phyloP scores from a whole-genome alignment of 1,140 invertebrate species.

The Neelides sp. region DNA sequence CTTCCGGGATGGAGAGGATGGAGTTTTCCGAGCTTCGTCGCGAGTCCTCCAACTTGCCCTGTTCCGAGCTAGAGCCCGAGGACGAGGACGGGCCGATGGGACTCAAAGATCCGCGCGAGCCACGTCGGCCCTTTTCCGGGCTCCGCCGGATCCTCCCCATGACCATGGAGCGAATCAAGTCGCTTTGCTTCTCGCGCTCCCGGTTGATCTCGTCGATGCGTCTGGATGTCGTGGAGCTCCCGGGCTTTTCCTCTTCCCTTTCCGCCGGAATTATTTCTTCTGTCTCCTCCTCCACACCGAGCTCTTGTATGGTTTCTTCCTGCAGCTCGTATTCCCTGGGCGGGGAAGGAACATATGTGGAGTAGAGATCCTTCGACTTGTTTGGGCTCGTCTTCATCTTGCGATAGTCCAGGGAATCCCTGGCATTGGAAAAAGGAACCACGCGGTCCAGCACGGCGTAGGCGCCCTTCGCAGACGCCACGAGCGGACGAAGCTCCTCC shows the following conservation, averaged over 20 bases:
- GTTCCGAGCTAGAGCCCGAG: slow-evolving; percentile 10
- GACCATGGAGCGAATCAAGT: slow-evolving; percentile 58
- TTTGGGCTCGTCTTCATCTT: slow-evolving; percentile 36
- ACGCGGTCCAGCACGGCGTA: slow-evolving; percentile 48
- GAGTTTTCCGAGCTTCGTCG: slow-evolving; percentile 18
- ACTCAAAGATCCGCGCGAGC: slow-evolving; percentile 41
- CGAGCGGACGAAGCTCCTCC: neutral
- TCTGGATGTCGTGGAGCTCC: slow-evolving; percentile 40
- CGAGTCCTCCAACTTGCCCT: slow-evolving; percentile 6
- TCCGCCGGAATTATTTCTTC: too few species aligned
- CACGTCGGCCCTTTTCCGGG: slow-evolving; percentile 31
- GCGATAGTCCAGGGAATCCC: slow-evolving; percentile 54
- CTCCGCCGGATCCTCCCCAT: slow-evolving; percentile 51
- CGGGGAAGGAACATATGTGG: slow-evolving; percentile 19
- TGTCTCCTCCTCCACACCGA: neutral
- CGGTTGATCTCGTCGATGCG: slow-evolving; percentile 52
- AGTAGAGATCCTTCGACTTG: slow-evolving; percentile 20
- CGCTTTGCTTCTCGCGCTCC: slow-evolving; percentile 54
- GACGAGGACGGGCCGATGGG: slow-evolving; percentile 30
- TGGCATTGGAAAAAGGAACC: slow-evolving; percentile 54
- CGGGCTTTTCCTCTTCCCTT: too few species aligned
- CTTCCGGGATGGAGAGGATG: neutral
- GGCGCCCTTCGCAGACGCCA: neutral
- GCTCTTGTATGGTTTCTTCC: slow-evolving; percentile 3
- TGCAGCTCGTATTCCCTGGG: slow-evolving; percentile 12